Conservation (phyloP, 37 sponge, comb jelly and placozoan genomes). For the Diacarnus erythraeanus region DNA sequence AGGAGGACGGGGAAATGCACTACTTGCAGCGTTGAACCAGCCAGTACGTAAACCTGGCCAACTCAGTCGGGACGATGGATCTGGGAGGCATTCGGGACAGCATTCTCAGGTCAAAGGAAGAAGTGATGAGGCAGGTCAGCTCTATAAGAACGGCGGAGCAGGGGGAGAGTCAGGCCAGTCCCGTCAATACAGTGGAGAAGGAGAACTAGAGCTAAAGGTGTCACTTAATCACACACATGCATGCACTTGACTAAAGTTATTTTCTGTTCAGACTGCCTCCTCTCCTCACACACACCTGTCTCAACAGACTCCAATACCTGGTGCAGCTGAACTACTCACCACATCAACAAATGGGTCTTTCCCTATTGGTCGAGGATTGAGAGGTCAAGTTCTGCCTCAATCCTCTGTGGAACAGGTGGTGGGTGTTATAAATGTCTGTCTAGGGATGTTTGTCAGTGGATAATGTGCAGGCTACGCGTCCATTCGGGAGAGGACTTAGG, state of each 20-base stretch:
- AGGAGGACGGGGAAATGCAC: slow-evolving; percentile 74
- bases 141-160: too few species aligned
- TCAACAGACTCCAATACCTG: not conserved
- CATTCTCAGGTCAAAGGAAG: not conserved
- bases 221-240: too few species aligned
- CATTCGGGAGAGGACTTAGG: not conserved
- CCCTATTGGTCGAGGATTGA: not conserved
- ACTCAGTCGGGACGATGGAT: not conserved
- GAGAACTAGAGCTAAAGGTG: too few species aligned
- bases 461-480: not conserved
- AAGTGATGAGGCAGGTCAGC: too few species aligned
- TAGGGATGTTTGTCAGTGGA: not conserved
- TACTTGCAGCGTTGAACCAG: slow-evolving; percentile 56
- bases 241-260: too few species aligned
- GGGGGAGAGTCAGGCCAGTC: too few species aligned
- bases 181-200: too few species aligned
- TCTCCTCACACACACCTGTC: not conserved
- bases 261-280: not conserved
- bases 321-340: not conserved
- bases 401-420: not conserved
- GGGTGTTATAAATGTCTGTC: too few species aligned
- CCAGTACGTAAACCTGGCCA: slow-evolving; percentile 53
- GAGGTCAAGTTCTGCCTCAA: not conserved
- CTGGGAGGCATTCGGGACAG: not conserved
- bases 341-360: not conserved